Conservation (phyloP, 2,797 vertebrate genomes). For the Ibycter americanus region DNA sequence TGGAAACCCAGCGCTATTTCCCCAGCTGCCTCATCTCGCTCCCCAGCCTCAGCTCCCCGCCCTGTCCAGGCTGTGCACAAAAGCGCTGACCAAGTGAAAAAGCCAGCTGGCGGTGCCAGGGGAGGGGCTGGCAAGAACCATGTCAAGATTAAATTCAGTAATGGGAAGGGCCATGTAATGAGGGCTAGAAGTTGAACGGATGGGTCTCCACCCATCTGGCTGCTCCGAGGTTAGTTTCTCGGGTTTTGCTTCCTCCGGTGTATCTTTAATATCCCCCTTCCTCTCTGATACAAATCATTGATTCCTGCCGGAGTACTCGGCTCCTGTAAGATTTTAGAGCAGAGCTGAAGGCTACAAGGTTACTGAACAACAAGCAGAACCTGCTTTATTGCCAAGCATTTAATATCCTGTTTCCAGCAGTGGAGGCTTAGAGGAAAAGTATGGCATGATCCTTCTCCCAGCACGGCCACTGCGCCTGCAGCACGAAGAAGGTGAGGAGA, state of each 20-base stretch:
- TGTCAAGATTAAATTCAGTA: neutral
- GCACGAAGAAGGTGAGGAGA: neutral
- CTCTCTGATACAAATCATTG: constrained; percentile 34
- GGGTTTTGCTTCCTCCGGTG: neutral
- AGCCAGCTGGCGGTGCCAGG: constrained; percentile 5
- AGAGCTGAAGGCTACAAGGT: constrained; percentile 63
- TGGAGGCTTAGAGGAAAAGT: neutral
- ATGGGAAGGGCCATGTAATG: neutral
- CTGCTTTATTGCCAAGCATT: constrained; percentile 59
- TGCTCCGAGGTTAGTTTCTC: neutral
- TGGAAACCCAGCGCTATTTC: neutral
- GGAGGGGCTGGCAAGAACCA: neutral
- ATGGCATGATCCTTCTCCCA: neutral
- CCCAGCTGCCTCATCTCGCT: neutral
- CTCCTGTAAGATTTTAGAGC: constrained; percentile 43
- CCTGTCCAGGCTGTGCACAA: neutral
- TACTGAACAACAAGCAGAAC: constrained; percentile 54
- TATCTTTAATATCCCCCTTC: constrained; percentile 43
- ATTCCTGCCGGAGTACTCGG: neutral
- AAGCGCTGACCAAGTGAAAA: neutral
- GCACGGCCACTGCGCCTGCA: neutral
- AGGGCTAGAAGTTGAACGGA: neutral
- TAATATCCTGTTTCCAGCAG: constrained; percentile 56
- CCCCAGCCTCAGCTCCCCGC: neutral
- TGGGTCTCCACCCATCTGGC: neutral